Percentiles rank a stretch among this genome's conserved stretches.
These are phyloP conservation scores for Nomada goodeniana DNA, from an alignment of 2,888 invertebrate genomes.

Conservation along the genomic window DNA sequence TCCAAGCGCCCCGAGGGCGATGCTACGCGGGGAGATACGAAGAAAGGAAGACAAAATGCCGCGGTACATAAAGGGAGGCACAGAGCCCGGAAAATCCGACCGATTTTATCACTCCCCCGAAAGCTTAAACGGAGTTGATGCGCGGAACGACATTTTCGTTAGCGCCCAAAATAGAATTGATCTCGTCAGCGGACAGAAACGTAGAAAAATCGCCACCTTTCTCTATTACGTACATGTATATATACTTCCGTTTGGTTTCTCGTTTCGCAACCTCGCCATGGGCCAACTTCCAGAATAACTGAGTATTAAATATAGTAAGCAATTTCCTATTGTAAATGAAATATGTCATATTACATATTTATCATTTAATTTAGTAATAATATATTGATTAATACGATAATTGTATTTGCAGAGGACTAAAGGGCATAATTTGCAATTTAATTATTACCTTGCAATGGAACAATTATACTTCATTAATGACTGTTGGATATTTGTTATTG, in stretches of 20 bases:
- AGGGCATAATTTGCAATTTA: too few relatives aligned
- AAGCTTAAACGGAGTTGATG: conserved; percentile 74
- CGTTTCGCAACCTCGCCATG: not conserved
- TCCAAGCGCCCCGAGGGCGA: conserved; percentile 21
- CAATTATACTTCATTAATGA: too few relatives aligned
- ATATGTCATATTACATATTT: not conserved
- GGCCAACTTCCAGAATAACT: not conserved
- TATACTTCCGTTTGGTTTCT: not conserved
- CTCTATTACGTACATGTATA: not conserved
- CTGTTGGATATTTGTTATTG: too few relatives aligned
- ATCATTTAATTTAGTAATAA: too few relatives aligned
- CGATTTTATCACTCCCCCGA: conserved; percentile 70
- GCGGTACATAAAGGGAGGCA: not conserved
- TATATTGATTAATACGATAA: too few relatives aligned
- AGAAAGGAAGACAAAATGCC: not conserved
- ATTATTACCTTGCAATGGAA: too few relatives aligned
- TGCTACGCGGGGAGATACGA: conserved; percentile 16
- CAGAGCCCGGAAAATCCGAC: conserved; percentile 37
- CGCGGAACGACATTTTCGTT: conserved; percentile 70
- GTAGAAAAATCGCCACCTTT: conserved; percentile 12
- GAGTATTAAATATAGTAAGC: not conserved
- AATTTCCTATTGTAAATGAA: not conserved
- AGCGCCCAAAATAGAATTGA: conserved; percentile 62
- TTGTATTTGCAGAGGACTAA: too few relatives aligned
- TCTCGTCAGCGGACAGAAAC: conserved; percentile 67